Conservation (phyloP, 2,113 vertebrate genomes). For the Nesoenas mayeri region DNA sequence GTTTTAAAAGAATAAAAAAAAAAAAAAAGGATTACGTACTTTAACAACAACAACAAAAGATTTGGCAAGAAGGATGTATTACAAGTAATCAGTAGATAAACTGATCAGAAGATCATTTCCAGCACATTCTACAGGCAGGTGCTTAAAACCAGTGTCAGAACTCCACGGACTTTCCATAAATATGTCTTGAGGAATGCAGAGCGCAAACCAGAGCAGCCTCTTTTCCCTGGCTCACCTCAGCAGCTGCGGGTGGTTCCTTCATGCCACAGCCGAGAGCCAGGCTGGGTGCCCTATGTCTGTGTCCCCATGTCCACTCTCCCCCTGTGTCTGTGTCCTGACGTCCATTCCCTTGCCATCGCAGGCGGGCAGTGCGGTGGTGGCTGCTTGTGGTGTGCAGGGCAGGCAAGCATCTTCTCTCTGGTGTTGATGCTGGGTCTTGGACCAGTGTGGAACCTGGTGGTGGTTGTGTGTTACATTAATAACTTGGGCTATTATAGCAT, state of each 20-base stretch:
- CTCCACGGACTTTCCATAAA: not conserved
- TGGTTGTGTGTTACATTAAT: not conserved
- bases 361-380: not conserved
- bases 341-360: not conserved
- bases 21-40: rapidly evolving
- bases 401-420: not conserved
- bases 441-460: not conserved
- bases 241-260: not conserved
- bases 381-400: not conserved
- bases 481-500: not conserved
- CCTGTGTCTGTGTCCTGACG: not conserved
- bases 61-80: rapidly evolving
- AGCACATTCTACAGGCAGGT: not conserved
- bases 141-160: not conserved
- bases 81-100: not conserved
- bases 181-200: not conserved
- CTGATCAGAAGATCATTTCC: not conserved
- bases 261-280: not conserved
- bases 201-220: not conserved
- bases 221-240: not conserved
- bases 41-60: not conserved
- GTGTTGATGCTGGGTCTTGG: not conserved
- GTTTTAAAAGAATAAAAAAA: no score
- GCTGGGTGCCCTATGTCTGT: not conserved
- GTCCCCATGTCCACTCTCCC: not conserved